Conservation (phyloP, 2,888 invertebrate species). For the Smittia sp. region DNA sequence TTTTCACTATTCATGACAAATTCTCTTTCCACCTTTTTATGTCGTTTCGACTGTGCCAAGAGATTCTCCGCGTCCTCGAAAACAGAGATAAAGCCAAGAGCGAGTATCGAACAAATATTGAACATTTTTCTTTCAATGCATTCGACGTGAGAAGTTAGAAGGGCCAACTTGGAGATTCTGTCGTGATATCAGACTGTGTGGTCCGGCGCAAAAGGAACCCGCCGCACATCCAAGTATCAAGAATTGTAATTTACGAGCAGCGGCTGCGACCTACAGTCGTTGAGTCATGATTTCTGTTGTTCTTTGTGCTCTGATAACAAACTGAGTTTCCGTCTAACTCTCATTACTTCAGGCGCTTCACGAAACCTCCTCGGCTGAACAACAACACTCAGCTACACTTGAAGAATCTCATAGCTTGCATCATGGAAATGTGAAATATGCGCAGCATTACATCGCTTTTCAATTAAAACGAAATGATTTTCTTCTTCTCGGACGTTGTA, state of each 20-base stretch:
- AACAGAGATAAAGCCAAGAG: neutral
- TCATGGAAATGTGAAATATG: conserved; percentile 27
- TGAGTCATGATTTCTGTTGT: conserved; percentile 6
- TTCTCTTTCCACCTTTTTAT: neutral
- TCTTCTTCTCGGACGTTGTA: neutral
- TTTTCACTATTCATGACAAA: neutral
- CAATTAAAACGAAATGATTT: conserved; percentile 27
- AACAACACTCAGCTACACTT: conserved; percentile 1
- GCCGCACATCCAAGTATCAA: conserved; percentile 7
- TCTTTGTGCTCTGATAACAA: conserved; percentile 10
- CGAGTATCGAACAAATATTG: too few species aligned
- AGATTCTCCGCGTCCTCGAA: neutral
- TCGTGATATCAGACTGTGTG: conserved; percentile 8
- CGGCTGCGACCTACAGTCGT: conserved; percentile 27
- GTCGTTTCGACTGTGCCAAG: neutral
- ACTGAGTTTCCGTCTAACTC: neutral
- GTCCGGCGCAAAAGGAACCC: neutral
- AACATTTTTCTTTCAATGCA: neutral
- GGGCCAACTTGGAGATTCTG: neutral
- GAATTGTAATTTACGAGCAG: conserved; percentile 35
- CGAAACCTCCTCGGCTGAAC: neutral
- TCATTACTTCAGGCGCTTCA: neutral
- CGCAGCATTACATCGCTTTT: conserved; percentile 22
- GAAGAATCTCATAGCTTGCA: neutral
- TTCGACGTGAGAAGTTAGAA: neutral